A percentile compares a stretch with the other conserved stretches of the same genome.
phyloP scores from a whole-genome alignment of 2,888 invertebrate genomes.

The Thymelicus sylvestris region DNA sequence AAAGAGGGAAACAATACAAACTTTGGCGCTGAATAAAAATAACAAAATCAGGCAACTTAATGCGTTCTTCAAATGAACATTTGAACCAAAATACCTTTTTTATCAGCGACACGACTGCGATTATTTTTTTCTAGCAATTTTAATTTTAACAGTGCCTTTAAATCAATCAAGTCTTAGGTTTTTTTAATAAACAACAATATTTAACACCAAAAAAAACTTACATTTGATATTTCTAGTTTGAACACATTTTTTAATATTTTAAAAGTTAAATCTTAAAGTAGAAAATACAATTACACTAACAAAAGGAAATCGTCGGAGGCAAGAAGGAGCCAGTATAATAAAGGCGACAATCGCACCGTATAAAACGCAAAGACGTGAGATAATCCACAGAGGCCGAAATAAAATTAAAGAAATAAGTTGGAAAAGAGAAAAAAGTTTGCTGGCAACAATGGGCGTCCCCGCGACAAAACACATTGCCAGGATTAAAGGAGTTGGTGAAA shows the following conservation, averaged over 20 bases:
- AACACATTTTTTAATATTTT: no score
- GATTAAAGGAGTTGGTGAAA: slow-evolving; percentile 65
- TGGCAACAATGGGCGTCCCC: slow-evolving; percentile 70
- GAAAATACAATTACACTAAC: slow-evolving; percentile 18
- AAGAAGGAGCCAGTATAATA: slow-evolving; percentile 40
- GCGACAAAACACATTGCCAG: slow-evolving; percentile 81
- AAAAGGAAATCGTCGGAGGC: slow-evolving; percentile 7
- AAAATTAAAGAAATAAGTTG: slow-evolving; percentile 73
- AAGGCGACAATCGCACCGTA: slow-evolving; percentile 50
- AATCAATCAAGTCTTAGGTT: neutral
- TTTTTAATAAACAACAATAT: no score
- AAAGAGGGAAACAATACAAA: slow-evolving; percentile 73
- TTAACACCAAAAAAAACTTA: no score
- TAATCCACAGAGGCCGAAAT: slow-evolving; percentile 67
- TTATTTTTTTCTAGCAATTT: slow-evolving; percentile 7
- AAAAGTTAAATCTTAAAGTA: slow-evolving; percentile 2
- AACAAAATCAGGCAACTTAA: slow-evolving; percentile 69
- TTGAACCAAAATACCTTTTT: slow-evolving; percentile 44
- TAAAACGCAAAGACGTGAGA: slow-evolving; percentile 48
- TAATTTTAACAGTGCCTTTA: neutral
- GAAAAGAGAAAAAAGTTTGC: slow-evolving; percentile 65
- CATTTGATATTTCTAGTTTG: no score
- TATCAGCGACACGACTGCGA: slow-evolving; percentile 43
- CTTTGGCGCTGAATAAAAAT: slow-evolving; percentile 77
- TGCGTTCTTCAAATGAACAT: slow-evolving; percentile 67